A percentile compares a stretch with the other conserved stretches of the same genome.
phyloP scores from a whole-genome alignment of 1,140 invertebrate species.

The Littorina saxatilis region DNA sequence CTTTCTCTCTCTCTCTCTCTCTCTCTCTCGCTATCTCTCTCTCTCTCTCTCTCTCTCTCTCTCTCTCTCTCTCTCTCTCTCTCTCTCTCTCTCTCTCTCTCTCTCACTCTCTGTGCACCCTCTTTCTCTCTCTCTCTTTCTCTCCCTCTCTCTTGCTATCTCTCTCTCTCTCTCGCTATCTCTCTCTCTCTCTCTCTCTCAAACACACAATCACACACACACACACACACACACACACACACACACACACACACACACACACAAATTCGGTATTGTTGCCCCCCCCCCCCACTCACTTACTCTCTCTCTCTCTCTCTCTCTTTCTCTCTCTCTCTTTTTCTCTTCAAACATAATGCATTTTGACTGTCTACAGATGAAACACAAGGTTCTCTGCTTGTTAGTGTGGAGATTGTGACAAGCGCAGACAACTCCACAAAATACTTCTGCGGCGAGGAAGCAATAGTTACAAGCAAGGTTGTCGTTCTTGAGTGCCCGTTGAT shows the following conservation, averaged over 20 bases:
- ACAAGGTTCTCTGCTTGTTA: background rate
- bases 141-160: too few relatives aligned
- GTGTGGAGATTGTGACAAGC: background rate
- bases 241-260: too few relatives aligned
- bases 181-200: too few relatives aligned
- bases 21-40: too few relatives aligned
- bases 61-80: background rate
- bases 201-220: too few relatives aligned
- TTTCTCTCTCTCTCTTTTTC: slow-evolving; percentile 19
- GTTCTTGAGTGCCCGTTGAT: too few relatives aligned
- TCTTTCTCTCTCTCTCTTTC: background rate
- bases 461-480: background rate
- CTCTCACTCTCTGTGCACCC: background rate
- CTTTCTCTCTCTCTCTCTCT: too few relatives aligned
- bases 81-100: background rate
- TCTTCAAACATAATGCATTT: background rate
- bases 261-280: too few relatives aligned
- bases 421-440: background rate
- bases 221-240: background rate
- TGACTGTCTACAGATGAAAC: too few relatives aligned
- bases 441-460: background rate
- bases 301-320: too few relatives aligned
- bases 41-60: background rate
- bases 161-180: too few relatives aligned
- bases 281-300: too few relatives aligned